These are phyloP conservation scores for Pitangus sulphuratus DNA, from an alignment of 2,797 vertebrate genomes.

Conservation along the genomic window DNA sequence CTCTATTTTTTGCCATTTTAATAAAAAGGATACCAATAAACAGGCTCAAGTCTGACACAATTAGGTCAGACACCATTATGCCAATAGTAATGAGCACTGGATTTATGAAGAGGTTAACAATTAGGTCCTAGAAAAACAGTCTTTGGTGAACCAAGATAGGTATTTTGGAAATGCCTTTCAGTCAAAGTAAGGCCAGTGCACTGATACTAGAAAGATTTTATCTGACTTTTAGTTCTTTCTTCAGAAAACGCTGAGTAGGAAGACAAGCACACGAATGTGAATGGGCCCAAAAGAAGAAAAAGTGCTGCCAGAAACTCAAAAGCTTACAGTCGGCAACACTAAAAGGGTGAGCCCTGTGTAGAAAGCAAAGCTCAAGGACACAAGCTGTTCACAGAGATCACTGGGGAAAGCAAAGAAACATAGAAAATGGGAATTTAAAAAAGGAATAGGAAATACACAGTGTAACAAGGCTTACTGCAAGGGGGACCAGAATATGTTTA, in stretches of 20 bases:
- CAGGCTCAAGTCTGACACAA: not conserved
- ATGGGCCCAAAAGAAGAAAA: not conserved
- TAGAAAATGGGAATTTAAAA: not conserved
- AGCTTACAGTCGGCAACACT: not conserved
- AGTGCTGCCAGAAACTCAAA: not conserved
- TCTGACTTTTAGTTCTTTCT: not conserved
- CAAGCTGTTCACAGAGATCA: not conserved
- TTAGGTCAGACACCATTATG: not conserved
- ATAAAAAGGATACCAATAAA: not conserved
- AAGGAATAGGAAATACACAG: not conserved
- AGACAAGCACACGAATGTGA: not conserved
- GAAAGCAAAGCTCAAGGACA: not conserved
- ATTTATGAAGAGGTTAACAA: not conserved
- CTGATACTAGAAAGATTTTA: not conserved
- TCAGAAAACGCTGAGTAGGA: not conserved
- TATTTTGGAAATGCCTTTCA: not conserved
- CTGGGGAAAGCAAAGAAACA: not conserved
- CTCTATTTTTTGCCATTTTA: not conserved
- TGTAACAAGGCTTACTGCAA: not conserved
- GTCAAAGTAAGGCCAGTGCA: not conserved
- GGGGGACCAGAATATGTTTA: not conserved
- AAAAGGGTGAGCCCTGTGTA: not conserved
- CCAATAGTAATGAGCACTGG: fast-evolving
- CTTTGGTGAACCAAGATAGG: not conserved
- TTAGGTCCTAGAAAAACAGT: not conserved